These are phyloP conservation scores for Cheilosia impressa DNA, from an alignment of 2,888 invertebrate genomes.

Conservation along the genomic window DNA sequence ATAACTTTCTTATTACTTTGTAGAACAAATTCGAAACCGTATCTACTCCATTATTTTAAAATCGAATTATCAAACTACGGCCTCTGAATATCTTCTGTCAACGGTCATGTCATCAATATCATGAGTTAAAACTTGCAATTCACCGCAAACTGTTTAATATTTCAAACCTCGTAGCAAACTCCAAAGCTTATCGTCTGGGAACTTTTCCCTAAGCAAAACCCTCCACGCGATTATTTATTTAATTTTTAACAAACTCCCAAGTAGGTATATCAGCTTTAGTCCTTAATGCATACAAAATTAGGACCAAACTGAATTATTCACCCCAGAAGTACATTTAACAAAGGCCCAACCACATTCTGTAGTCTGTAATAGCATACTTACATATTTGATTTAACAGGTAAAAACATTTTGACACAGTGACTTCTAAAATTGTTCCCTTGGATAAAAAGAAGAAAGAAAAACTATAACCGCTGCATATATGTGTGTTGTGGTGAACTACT, in stretches of 20 bases:
- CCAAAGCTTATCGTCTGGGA: neutral
- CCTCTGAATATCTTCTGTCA: no score
- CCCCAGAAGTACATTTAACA: neutral
- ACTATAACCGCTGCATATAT: slow-evolving; percentile 53
- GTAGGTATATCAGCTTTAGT: neutral
- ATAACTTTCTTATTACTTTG: no score
- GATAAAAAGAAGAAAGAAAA: slow-evolving; percentile 30
- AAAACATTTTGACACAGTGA: slow-evolving; percentile 80
- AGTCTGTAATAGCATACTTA: slow-evolving; percentile 78
- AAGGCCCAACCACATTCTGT: neutral
- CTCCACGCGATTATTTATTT: slow-evolving; percentile 1
- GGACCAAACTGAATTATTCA: slow-evolving; percentile 44
- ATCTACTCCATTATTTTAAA: no score
- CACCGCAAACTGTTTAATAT: neutral
- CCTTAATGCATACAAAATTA: slow-evolving; percentile 18
- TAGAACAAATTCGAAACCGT: no score
- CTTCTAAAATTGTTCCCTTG: slow-evolving; percentile 48
- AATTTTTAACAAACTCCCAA: slow-evolving; percentile 6
- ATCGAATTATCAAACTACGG: no score
- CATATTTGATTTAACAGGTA: slow-evolving; percentile 83
- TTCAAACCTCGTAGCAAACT: neutral
- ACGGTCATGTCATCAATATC: neutral
- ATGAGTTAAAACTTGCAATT: no score
- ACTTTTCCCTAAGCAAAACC: slow-evolving; percentile 7
- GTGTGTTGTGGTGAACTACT: slow-evolving; percentile 9